Base-by-base conservation (phyloP, 2,888 invertebrate species). In the Lochmaea crataegi region DNA sequence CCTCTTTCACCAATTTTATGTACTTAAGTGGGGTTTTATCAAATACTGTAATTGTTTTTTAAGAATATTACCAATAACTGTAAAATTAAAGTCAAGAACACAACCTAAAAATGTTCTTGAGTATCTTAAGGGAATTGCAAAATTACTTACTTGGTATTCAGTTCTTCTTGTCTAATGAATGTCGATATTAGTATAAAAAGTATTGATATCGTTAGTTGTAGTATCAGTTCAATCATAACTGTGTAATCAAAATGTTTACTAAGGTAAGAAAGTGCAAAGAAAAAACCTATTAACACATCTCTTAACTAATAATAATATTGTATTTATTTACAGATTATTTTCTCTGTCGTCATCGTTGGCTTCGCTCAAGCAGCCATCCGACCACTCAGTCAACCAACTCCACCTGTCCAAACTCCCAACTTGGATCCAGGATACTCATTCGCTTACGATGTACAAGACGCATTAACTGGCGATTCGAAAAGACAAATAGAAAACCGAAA, bases 371-470 rank as follows among this genome's bases (percentile, higher is more conserved):
- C 75, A 18, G 70, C 68, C 18, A 64, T 65, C 7, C 72, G 60
- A 14, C 64, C 68, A 26, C 68, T 65, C n/a, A 53, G 41, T 1
- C 70, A 58, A 16, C 63, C 67, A 16, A 79, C 84, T 22, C 86
- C 88, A 76, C 87, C 83, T 42, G 86, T 88, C 2, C 87, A 88
- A 0, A 71, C 80, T 56, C 90, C 89, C 83, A 91, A 91, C 80
- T 90, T 90, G 2, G 89, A 90, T 82, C 92, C 92, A 9, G 91
- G 91, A 84, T 92, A 92, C 82, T 90, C 91, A 42, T 92, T 90
- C 84, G 91, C 91, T 48, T 92, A 92, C 82, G 91, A 92, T 79
- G 91, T 92, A 75, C 91, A 92, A 82, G 92, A 92, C 83, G 88
- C 90, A 61, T 81, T 92, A 32, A 92, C 92, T 77, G 92, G 92